Evolutionary conservation across 1,140 invertebrate genomes (phyloP), one percentile per base, ranked within the genome.

Genomic region (Lepeophtheirus salmonis): DNA sequence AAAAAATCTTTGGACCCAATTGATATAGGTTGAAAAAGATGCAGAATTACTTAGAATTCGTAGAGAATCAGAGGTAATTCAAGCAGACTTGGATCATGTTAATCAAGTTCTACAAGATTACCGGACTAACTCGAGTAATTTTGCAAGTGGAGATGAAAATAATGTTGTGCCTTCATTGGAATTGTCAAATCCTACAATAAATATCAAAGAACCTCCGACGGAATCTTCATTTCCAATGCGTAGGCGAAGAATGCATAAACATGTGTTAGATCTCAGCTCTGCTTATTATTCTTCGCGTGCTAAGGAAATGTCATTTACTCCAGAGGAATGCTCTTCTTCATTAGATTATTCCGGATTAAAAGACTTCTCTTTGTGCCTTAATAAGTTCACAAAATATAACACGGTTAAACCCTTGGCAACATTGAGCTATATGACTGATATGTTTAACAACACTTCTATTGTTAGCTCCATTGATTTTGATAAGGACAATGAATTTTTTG

Each of bases 391-490:
- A 0, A 74, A 82, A 16, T 95, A 86, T 70, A 83, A 79, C 66
- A 78, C 80, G 1, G 73, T 94, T 53, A 74, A 83, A 23, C 79
- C 84, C 13, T 72, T 95, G 10, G 87, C 89, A 1, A 89, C 88
- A 1, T 72, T 96, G 1, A 88, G 87, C 65, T 96, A 95, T 70
- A 86, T 87, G 49, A 84, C 80, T 65, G 90, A 95, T 71, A 79
- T 86, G 16, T 82, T 83, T 66, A 88, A 86, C 67, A 83, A 83
- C 68, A 87, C 88, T 0, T 92, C 86, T 20, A 96, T 96, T 66
- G 90, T 95, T 0, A 94, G 89, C 6, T 90, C 87, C 65, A 94
- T 97, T 65, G 91, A 96, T 72, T 97, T 97, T 73, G 90, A 97
- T 68, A 89, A 91, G 71, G 90, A 96, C 70, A 85, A 87, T 70